A percentile compares a stretch with the other conserved stretches of the same genome.
Evolutionary conservation across 2,888 invertebrate genomes (phyloP).

Genomic region (Hirtodrosophila duncani): DNA sequence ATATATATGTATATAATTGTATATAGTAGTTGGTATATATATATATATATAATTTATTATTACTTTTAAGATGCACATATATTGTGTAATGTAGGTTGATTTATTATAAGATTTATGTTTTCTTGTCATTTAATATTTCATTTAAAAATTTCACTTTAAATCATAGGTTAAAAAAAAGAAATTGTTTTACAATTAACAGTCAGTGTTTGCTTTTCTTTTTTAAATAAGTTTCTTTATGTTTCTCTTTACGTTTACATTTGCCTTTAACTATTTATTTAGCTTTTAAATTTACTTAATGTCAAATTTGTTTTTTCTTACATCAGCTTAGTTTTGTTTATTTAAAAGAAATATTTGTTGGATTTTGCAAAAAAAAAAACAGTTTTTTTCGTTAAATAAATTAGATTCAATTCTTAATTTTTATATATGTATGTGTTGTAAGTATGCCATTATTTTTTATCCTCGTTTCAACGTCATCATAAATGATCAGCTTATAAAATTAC

Average conservation of each 20-base stretch:
- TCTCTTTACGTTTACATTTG: conserved; percentile 46
- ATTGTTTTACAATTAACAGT: conserved; percentile 79
- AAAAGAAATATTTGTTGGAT: no score
- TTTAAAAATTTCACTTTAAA: conserved; percentile 54
- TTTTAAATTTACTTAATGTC: conserved; percentile 41
- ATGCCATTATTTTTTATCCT: conserved; percentile 48
- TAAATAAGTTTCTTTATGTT: conserved; percentile 46
- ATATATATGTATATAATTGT: conserved; percentile 52
- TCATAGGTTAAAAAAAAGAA: conserved; percentile 55
- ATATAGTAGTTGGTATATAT: conserved; percentile 29
- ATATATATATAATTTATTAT: conserved; percentile 55
- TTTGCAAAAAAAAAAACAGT: conserved; percentile 34
- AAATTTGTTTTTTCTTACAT: conserved; percentile 61
- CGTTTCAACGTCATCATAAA: conserved; percentile 31
- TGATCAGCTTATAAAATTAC: conserved; percentile 60
- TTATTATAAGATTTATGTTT: conserved; percentile 60
- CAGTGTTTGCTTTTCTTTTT: conserved; percentile 75
- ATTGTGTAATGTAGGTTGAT: conserved; percentile 54
- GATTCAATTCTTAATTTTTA: no score
- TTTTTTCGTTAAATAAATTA: conserved; percentile 32
- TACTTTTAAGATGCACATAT: conserved; percentile 69
- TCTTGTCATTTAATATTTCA: conserved; percentile 41
- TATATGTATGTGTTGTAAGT: no score
- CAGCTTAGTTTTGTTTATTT: no score
- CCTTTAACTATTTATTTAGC: conserved; percentile 47